phyloP scores from a whole-genome alignment of 1,140 invertebrate species.

The Bilobella aurantiaca region DNA sequence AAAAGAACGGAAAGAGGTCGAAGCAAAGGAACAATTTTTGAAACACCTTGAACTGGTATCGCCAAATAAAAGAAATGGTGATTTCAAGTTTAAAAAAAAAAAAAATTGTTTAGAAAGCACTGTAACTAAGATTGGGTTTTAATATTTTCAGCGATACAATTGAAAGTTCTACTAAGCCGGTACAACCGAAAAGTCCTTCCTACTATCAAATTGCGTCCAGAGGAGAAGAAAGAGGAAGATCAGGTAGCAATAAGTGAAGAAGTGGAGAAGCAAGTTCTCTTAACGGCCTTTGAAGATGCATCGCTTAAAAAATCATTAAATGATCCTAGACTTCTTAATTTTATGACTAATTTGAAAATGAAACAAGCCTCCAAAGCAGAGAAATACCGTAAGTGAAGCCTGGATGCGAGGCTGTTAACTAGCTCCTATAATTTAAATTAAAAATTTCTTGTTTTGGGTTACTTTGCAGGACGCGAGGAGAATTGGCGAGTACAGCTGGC shows the following conservation, averaged over 20 bases:
- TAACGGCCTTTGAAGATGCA: conserved; percentile 25
- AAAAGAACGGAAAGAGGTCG: conserved; percentile 4
- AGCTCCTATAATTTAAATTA: not conserved
- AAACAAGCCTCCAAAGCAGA: conserved; percentile 20
- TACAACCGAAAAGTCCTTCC: conserved; percentile 20
- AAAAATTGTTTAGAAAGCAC: not conserved
- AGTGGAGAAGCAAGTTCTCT: conserved; percentile 18
- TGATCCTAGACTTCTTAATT: conserved; percentile 13
- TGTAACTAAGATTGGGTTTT: not conserved
- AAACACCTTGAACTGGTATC: conserved; percentile 19
- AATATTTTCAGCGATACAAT: conserved; percentile 21
- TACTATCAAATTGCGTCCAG: conserved; percentile 17
- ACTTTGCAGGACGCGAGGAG: conserved; percentile 19
- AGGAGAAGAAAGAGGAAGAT: not conserved
- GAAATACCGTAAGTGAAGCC: conserved; percentile 25
- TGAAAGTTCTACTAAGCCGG: conserved; percentile 26
- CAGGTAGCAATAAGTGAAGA: conserved; percentile 5
- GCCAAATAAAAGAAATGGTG: conserved; percentile 21
- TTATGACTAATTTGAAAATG: conserved; percentile 19
- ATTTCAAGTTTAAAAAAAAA: not conserved
- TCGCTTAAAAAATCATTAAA: conserved; percentile 11
- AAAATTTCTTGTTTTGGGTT: not conserved
- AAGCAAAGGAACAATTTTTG: conserved; percentile 24
- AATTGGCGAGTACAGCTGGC: conserved; percentile 23
- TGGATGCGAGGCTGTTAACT: no score